Evolutionary conservation across 2,797 vertebrate species (phyloP).

Genomic region (Rhinophrynus dorsalis): DNA sequence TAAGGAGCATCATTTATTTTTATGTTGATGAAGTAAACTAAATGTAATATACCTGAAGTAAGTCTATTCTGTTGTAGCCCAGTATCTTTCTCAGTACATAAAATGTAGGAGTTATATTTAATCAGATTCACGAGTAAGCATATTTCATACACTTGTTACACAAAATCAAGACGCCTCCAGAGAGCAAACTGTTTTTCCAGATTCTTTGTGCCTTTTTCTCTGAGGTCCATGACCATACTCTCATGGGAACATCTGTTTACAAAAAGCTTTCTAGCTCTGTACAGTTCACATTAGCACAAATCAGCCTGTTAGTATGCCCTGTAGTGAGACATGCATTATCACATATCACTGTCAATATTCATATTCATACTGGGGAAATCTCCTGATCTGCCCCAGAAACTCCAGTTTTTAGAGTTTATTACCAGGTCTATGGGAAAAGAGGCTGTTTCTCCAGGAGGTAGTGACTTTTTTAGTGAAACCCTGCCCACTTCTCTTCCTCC

Average conservation of each 20-base stretch:
- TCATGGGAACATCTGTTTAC: constrained; percentile 6
- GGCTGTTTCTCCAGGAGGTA: no score
- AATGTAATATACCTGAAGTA: no score
- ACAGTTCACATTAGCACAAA: neutral
- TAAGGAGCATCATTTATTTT: no score
- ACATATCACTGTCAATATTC: no score
- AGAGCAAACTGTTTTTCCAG: neutral
- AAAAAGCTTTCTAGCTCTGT: neutral
- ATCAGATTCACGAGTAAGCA: neutral
- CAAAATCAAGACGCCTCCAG: neutral
- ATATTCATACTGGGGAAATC: neutral
- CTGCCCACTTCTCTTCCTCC: no score
- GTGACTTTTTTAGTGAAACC: no score
- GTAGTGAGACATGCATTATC: neutral
- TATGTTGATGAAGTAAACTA: no score
- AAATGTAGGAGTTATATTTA: neutral
- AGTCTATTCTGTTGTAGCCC: neutral
- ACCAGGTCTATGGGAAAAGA: no score
- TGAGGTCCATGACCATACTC: neutral
- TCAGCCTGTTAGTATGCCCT: neutral
- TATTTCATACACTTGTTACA: constrained; percentile 16
- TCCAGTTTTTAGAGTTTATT: no score
- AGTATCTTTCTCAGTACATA: neutral
- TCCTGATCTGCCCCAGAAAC: no score
- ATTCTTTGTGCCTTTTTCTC: neutral